These are phyloP conservation scores for Myiotriccus ornatus DNA, from an alignment of 2,797 vertebrate species.

Conservation along the genomic window DNA sequence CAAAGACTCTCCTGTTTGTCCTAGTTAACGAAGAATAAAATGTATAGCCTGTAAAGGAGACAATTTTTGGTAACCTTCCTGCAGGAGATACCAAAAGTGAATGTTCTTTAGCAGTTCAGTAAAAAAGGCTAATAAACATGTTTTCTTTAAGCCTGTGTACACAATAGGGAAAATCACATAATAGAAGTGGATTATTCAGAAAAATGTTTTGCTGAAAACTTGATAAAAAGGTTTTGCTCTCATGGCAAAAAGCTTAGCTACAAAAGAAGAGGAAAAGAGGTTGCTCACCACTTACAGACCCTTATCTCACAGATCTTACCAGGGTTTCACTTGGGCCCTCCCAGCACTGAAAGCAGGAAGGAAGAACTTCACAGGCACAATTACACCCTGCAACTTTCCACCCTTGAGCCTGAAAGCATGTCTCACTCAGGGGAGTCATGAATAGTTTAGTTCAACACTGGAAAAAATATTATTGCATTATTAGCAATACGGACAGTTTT, in stretches of 20 bases:
- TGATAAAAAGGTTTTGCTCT: conserved; percentile 35
- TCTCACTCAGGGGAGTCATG: rapidly evolving
- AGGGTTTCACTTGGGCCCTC: background rate
- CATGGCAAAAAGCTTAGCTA: conserved; percentile 11
- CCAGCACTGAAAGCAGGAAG: background rate
- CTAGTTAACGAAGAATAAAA: conserved; percentile 55
- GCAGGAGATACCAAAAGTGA: background rate
- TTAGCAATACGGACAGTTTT: background rate
- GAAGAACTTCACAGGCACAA: background rate
- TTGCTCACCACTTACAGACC: background rate
- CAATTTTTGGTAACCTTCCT: conserved; percentile 53
- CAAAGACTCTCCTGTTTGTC: conserved; percentile 35
- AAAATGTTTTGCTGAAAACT: conserved; percentile 42
- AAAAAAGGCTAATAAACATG: background rate
- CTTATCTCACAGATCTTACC: background rate
- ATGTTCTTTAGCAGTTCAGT: conserved; percentile 15
- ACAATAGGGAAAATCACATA: conserved; percentile 15
- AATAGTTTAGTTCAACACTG: background rate
- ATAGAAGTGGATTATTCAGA: conserved; percentile 37
- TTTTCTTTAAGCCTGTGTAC: conserved; percentile 12
- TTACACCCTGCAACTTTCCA: background rate
- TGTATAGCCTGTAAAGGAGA: background rate
- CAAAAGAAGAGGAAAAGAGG: background rate
- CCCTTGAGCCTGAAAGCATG: background rate
- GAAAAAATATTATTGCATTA: background rate